These are phyloP conservation scores for Oryzias celebensis DNA, from an alignment of 2,113 vertebrate genomes.

Conservation along the genomic window DNA sequence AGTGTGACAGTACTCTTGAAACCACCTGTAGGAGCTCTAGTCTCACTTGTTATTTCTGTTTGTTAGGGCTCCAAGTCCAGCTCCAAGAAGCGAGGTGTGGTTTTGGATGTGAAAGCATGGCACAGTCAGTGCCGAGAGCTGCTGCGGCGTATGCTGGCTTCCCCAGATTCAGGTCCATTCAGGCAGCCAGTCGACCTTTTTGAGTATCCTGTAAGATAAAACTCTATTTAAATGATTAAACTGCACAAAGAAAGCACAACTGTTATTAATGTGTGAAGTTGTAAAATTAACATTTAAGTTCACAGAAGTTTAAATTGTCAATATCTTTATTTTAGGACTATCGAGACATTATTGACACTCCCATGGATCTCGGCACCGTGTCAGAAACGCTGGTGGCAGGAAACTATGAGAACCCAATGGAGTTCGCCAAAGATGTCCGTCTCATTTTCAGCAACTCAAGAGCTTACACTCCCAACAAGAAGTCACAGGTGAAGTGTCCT, in stretches of 20 bases:
- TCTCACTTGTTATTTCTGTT: neutral
- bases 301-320: neutral
- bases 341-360: constrained; percentile 90
- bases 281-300: neutral
- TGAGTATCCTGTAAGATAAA: constrained; percentile 82
- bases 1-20: neutral
- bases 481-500: constrained; percentile 86
- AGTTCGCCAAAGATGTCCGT: constrained; percentile 94
- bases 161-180: constrained; percentile 91
- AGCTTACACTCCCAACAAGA: constrained; percentile 98
- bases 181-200: constrained; percentile 89
- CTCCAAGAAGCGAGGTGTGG: constrained; percentile 67
- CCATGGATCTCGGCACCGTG: constrained; percentile 95
- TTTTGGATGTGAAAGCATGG: constrained; percentile 83
- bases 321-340: constrained; percentile 79
- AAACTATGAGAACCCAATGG: constrained; percentile 92
- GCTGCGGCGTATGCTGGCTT: constrained; percentile 85
- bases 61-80: constrained; percentile 37
- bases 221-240: neutral
- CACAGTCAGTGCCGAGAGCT: constrained; percentile 86
- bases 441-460: constrained; percentile 98
- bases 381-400: constrained; percentile 87
- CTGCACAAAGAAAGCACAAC: neutral
- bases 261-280: neutral
- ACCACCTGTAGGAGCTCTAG: neutral